Base-by-base conservation (phyloP, 2,113 vertebrate genomes). In the Aegotheles bennettii region DNA sequence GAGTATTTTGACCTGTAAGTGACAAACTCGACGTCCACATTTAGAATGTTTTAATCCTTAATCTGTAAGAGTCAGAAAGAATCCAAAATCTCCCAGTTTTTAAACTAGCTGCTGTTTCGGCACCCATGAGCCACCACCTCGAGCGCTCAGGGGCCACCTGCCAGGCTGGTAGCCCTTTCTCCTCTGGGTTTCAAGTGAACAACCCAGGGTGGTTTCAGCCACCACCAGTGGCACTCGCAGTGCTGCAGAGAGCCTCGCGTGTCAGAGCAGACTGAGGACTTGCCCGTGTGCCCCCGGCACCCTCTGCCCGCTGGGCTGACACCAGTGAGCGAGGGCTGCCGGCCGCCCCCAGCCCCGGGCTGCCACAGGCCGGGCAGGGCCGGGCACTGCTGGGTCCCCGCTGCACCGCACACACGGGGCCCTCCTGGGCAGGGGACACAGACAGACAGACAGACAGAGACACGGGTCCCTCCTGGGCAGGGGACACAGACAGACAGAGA, bases 301-400 rank as follows among this genome's bases (percentile, higher is more conserved):
- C 1, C 61, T 48, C 8, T 17, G 48, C 18, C 33, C 54, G 7
- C 13, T 8, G 45, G 15, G 53, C 15, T 40, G 45, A 13, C 38
- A 28, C 9, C 25, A 8, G 0, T 0, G 9, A 45, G 16, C 1
- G 4, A 8, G 6, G 26, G 24, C 21, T 48, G 29, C 10, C 5
- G 0, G 4, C 29, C 18, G 20, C 13, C n/a, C 21, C 19, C 15
- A 35, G 29, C 24, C n/a, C 36, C 40, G 13, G 56, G 45, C 43
- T 4, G 8, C 29, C 12, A 13, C 20, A 12, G 40, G 54, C 24
- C 38, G 14, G 18, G 6, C 16, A 20, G 25, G 35, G 38, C 50
- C 13, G 48, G 33, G 29, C 20, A 29, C 2, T 16, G 68, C 83
- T 12, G 36, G 24, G 28, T 2, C 9, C 31, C 18, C 3, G 6